Conservation (phyloP, 2,888 invertebrate species). For the Lasioglossum figueresi region DNA sequence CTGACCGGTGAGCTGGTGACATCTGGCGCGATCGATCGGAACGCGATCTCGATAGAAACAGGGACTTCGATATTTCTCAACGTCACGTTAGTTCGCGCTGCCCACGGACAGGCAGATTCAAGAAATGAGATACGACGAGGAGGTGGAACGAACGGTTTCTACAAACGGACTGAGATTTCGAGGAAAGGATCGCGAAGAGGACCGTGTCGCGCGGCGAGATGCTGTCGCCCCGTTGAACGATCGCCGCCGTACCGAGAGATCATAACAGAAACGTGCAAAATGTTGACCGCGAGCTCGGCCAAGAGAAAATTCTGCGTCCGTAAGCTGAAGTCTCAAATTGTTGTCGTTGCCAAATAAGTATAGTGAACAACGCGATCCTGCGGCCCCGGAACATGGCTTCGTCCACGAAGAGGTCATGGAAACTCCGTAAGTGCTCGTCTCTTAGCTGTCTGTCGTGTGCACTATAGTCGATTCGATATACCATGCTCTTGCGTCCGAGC, state of each 20-base stretch:
- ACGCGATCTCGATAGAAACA: constrained; percentile 57
- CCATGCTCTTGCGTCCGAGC: not conserved
- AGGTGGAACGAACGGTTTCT: constrained; percentile 69
- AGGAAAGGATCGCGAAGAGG: constrained; percentile 52
- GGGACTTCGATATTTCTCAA: constrained; percentile 69
- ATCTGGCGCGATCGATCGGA: constrained; percentile 54
- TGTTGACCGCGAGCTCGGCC: constrained; percentile 74
- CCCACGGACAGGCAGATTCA: constrained; percentile 69
- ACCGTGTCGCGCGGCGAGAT: constrained; percentile 47
- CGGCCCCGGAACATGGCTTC: constrained; percentile 82
- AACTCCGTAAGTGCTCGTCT: constrained; percentile 89
- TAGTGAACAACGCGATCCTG: constrained; percentile 73
- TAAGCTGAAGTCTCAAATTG: constrained; percentile 74
- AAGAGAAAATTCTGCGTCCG: constrained; percentile 75
- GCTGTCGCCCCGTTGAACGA: constrained; percentile 52
- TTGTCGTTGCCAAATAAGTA: constrained; percentile 82
- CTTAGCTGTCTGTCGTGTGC: constrained; percentile 25
- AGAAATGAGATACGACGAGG: constrained; percentile 75
- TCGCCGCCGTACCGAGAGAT: constrained; percentile 33
- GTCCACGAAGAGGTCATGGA: constrained; percentile 90
- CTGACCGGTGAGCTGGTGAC: constrained; percentile 43
- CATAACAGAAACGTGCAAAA: constrained; percentile 61
- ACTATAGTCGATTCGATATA: constrained; percentile 20
- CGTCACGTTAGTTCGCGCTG: constrained; percentile 65
- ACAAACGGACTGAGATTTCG: constrained; percentile 57